Percentiles rank a stretch among this genome's conserved stretches.
Evolutionary conservation across 2,113 vertebrate genomes (phyloP).

Genomic region (Actenoides lindsayi): DNA sequence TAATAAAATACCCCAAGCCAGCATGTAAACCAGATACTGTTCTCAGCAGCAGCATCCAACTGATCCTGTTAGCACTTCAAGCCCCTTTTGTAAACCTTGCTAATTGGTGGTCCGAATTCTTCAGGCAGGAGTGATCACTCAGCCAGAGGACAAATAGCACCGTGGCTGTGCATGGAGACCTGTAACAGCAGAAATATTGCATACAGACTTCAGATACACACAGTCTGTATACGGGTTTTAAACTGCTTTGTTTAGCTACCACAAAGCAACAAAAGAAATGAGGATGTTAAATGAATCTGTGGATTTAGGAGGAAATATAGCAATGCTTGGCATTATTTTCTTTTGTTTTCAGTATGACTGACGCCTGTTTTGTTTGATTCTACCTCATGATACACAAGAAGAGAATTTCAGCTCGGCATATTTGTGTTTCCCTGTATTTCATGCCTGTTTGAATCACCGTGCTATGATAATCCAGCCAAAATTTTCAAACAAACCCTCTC

Average conservation of each 20-base stretch:
- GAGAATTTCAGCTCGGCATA: not conserved
- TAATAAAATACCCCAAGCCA: conserved; percentile 12
- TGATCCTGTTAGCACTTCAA: conserved; percentile 6
- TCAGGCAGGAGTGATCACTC: not conserved
- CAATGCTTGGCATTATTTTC: not conserved
- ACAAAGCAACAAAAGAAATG: not conserved
- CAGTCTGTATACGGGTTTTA: not conserved
- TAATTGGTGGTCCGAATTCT: not conserved
- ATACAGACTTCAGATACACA: not conserved
- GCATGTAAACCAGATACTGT: not conserved
- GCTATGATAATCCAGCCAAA: not conserved
- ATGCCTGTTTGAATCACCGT: not conserved
- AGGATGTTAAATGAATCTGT: not conserved
- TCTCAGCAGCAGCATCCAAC: not conserved
- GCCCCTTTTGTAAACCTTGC: not conserved
- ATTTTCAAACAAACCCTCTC: not conserved
- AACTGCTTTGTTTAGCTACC: not conserved
- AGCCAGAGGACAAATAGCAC: not conserved
- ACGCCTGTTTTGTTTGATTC: not conserved
- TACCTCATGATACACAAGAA: not conserved
- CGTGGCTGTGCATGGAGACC: not conserved
- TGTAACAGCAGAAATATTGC: not conserved
- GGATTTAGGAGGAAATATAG: not conserved
- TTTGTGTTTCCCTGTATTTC: not conserved
- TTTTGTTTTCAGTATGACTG: not conserved